phyloP scores from a whole-genome alignment of 2,797 vertebrate species.

The Nasua narica region DNA sequence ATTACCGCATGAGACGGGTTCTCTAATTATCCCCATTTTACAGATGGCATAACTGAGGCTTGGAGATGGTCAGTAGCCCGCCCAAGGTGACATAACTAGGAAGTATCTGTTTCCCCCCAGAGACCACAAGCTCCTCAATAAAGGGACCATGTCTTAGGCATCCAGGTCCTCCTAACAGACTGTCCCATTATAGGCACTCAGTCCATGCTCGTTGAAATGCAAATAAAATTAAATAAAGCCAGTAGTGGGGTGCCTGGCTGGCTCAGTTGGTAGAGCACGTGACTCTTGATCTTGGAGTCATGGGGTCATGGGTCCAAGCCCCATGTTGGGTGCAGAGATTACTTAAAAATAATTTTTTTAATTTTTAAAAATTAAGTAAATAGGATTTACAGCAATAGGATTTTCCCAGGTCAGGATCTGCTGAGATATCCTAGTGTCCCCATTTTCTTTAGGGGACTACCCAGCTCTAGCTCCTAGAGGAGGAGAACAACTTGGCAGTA shows the following conservation, averaged over 20 bases:
- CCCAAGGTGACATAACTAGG: neutral
- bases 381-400: neutral
- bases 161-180: neutral
- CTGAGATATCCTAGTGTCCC: neutral
- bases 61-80: neutral
- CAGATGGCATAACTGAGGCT: neutral
- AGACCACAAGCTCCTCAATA: neutral
- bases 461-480: neutral
- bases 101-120: neutral
- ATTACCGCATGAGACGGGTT: neutral
- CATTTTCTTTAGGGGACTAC: neutral
- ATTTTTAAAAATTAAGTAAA: neutral
- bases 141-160: neutral
- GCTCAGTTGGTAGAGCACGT: neutral
- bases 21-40: neutral
- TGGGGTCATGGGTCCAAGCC: neutral
- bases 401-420: neutral
- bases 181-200: neutral
- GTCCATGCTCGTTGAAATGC: neutral
- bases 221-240: neutral
- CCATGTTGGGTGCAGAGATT: neutral
- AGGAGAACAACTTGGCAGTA: neutral
- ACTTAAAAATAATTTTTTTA: neutral
- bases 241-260: neutral
- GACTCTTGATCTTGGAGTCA: neutral